Percentiles rank a stretch among this genome's conserved stretches.
Conservation (phyloP, 2,888 invertebrate genomes). For the Tenthredo notha region DNA sequence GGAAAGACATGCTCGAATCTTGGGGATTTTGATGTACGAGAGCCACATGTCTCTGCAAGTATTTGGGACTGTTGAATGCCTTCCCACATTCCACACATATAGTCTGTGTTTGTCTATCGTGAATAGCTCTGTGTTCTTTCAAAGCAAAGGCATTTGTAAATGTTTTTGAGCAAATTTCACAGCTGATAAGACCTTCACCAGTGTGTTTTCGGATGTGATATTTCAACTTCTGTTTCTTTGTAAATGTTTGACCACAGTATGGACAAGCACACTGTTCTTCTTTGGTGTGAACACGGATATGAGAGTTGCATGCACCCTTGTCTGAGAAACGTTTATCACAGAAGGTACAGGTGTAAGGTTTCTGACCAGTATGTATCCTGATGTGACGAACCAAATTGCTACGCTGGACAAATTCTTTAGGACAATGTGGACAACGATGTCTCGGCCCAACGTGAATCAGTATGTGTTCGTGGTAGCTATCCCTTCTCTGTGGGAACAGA, state of each 20-base stretch:
- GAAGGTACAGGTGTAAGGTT: conserved; percentile 81
- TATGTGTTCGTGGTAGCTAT: conserved; percentile 82
- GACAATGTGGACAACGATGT: conserved; percentile 82
- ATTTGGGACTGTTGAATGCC: conserved; percentile 79
- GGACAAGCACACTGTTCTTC: conserved; percentile 79
- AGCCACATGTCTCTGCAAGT: conserved; percentile 80
- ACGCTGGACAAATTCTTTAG: conserved; percentile 82
- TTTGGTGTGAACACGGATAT: conserved; percentile 80
- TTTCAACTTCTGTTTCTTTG: conserved; percentile 81
- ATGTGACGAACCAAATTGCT: conserved; percentile 82
- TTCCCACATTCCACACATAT: conserved; percentile 80
- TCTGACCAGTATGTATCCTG: conserved; percentile 81
- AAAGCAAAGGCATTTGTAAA: conserved; percentile 81
- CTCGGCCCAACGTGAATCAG: conserved; percentile 82
- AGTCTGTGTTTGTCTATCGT: conserved; percentile 74
- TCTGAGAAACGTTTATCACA: conserved; percentile 81
- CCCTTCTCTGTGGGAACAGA: conserved; percentile 78
- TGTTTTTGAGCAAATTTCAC: conserved; percentile 79
- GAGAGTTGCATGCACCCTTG: conserved; percentile 81
- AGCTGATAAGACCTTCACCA: conserved; percentile 81
- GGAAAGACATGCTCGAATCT: conserved; percentile 69
- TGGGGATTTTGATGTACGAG: conserved; percentile 77
- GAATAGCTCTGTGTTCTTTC: conserved; percentile 81
- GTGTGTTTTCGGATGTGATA: conserved; percentile 82
- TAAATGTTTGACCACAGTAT: conserved; percentile 81